These are phyloP conservation scores for Hemibagrus guttatus DNA, from an alignment of 2,797 vertebrate species.

Conservation along the genomic window DNA sequence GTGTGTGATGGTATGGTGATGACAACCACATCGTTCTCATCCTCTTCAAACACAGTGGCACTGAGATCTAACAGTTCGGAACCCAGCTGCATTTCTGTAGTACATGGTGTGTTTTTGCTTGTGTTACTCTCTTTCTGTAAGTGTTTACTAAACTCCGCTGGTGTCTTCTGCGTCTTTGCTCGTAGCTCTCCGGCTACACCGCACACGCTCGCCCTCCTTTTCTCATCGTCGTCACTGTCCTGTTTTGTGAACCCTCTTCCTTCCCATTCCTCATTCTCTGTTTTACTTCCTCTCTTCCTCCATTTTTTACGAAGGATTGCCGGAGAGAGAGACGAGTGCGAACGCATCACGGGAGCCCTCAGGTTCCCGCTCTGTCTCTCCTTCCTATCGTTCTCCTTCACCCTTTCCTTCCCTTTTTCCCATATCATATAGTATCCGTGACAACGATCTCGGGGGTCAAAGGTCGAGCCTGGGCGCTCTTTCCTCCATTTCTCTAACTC, in stretches of 20 bases:
- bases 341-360: constrained; percentile 66
- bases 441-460: constrained; percentile 79
- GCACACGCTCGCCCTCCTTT: constrained; percentile 63
- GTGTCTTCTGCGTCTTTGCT: constrained; percentile 20
- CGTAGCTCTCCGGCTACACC: constrained; percentile 44
- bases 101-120: background rate
- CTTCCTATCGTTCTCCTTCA: constrained; percentile 62
- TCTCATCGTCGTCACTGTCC: constrained; percentile 59
- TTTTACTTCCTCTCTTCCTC: constrained; percentile 65
- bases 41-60: constrained; percentile 37
- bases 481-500: constrained; percentile 76
- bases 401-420: constrained; percentile 58
- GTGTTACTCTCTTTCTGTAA: constrained; percentile 23
- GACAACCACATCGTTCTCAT: background rate
- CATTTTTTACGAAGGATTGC: constrained; percentile 66
- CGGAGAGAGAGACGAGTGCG: constrained; percentile 75
- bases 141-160: constrained; percentile 20
- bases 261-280: constrained; percentile 56
- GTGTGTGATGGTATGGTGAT: background rate
- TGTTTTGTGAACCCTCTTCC: constrained; percentile 60
- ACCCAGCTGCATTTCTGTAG: background rate
- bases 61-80: constrained; percentile 31
- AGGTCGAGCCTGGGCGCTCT: constrained; percentile 74
- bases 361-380: constrained; percentile 70
- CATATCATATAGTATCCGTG: constrained; percentile 78